Percentiles rank a stretch among this genome's conserved stretches.
phyloP scores from a whole-genome alignment of 2,888 invertebrate species.

The Steromphala cineraria region DNA sequence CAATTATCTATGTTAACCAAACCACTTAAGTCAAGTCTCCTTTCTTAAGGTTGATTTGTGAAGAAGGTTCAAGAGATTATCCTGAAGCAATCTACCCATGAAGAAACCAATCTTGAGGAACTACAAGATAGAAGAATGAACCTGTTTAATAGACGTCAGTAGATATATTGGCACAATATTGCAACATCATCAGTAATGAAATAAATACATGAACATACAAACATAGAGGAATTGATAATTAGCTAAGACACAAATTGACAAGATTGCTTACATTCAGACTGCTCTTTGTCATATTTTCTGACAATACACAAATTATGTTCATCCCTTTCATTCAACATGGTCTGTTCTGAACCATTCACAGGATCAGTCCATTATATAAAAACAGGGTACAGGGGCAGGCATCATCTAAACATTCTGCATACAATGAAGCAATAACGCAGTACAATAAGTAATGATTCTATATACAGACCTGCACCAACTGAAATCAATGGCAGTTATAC shows the following conservation, averaged over 20 bases:
- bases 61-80: too few relatives aligned
- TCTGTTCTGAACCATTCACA: neutral
- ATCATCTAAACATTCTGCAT: neutral
- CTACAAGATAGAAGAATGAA: too few relatives aligned
- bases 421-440: neutral
- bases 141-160: neutral
- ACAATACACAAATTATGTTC: too few relatives aligned
- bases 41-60: too few relatives aligned
- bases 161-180: slow-evolving; percentile 19
- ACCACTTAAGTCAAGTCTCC: too few relatives aligned
- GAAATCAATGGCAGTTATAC: slow-evolving; percentile 7
- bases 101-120: too few relatives aligned
- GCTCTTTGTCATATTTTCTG: too few relatives aligned
- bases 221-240: slow-evolving; percentile 1
- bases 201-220: slow-evolving; percentile 14
- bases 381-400: neutral
- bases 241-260: neutral
- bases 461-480: slow-evolving; percentile 17
- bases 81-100: too few relatives aligned
- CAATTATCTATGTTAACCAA: too few relatives aligned
- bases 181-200: slow-evolving; percentile 16
- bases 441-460: neutral
- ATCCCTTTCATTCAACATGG: neutral
- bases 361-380: neutral
- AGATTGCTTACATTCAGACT: neutral